Conservation (phyloP, 2,888 invertebrate genomes). For the Bombylius discolor region DNA sequence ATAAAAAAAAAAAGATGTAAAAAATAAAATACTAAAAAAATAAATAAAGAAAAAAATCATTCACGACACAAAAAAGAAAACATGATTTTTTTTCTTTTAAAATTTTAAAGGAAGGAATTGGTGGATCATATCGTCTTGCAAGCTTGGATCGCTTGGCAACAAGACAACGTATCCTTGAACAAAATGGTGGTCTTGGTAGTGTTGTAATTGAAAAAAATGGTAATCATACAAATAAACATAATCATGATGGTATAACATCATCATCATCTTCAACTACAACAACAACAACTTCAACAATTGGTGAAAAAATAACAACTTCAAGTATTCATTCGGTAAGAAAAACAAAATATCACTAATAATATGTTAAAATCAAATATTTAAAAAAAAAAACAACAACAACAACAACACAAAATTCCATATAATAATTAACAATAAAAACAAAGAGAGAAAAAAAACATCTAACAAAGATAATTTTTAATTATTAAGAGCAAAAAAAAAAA, state of each 20-base stretch:
- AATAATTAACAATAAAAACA: too few relatives aligned
- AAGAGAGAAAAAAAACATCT: too few relatives aligned
- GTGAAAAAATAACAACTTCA: conserved; percentile 5
- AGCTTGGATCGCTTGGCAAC: conserved; percentile 72
- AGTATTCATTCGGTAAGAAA: conserved; percentile 9
- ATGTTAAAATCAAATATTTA: not conserved
- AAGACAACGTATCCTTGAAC: conserved; percentile 68
- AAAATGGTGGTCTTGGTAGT: conserved; percentile 28
- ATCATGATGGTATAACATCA: conserved; percentile 9
- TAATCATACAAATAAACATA: conserved; percentile 15
- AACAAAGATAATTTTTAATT: too few relatives aligned
- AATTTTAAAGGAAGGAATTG: conserved; percentile 43
- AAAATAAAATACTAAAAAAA: too few relatives aligned
- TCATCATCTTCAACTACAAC: conserved; percentile 12
- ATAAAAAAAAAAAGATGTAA: too few relatives aligned
- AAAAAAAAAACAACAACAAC: not conserved
- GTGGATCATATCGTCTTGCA: conserved; percentile 65
- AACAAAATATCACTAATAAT: too few relatives aligned
- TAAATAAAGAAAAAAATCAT: too few relatives aligned
- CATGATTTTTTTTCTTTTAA: too few relatives aligned
- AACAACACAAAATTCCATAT: not conserved
- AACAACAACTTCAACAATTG: conserved; percentile 14
- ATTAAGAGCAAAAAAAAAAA: too few relatives aligned
- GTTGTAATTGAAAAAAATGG: conserved; percentile 18
- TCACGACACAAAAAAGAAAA: too few relatives aligned